These are phyloP conservation scores for Corythornis madagascariensis DNA, from an alignment of 2,113 vertebrate species.

Conservation along the genomic window DNA sequence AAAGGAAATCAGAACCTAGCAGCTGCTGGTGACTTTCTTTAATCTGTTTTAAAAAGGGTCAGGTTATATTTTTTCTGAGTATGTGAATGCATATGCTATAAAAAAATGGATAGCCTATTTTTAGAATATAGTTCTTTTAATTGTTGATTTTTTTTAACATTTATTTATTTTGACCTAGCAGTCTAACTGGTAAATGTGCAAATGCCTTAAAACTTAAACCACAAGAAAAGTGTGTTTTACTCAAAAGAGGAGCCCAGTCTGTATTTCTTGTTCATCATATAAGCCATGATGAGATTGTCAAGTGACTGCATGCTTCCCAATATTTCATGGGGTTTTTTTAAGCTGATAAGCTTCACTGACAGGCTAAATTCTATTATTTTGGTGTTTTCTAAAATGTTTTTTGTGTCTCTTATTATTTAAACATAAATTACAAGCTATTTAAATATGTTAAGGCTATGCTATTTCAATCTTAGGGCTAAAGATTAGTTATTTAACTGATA, in stretches of 20 bases:
- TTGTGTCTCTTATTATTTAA: not conserved
- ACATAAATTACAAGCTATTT: not conserved
- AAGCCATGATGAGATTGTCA: not conserved
- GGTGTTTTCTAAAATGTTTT: not conserved
- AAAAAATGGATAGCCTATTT: not conserved
- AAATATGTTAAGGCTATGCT: not conserved
- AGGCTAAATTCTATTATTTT: not conserved
- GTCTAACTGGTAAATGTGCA: not conserved
- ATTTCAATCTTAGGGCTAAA: not conserved
- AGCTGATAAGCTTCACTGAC: not conserved
- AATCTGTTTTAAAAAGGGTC: not conserved
- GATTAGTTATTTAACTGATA: not conserved
- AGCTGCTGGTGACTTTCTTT: constrained; percentile 23
- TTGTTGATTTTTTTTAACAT: not conserved
- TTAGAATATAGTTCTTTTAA: not conserved
- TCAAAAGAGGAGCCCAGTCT: not conserved
- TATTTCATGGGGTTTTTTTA: not conserved
- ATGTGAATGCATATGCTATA: not conserved
- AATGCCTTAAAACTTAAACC: not conserved
- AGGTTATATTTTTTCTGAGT: not conserved
- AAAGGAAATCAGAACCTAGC: constrained; percentile 9
- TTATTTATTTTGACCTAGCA: not conserved
- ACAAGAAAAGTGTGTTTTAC: not conserved
- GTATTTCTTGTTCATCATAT: not conserved
- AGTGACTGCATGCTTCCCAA: not conserved